These are phyloP conservation scores for Nemopilema nomurai DNA, from an alignment of 30 jellyfish, hydroid and myxozoan genomes.

Conservation along the genomic window DNA sequence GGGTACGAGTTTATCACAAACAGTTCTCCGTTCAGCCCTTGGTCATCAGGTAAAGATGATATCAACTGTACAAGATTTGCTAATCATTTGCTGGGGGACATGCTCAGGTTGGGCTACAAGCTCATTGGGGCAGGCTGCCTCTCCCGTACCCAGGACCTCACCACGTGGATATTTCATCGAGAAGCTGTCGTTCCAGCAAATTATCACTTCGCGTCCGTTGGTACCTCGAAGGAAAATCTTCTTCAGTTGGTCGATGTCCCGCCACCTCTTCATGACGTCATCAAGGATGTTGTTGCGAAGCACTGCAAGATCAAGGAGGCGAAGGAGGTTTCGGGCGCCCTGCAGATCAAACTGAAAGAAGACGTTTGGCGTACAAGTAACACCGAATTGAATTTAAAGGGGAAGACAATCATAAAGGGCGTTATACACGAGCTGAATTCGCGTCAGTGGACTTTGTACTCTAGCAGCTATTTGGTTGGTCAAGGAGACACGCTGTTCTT, in stretches of 20 bases:
- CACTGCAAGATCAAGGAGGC: constrained; percentile 19
- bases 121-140: constrained; percentile 54
- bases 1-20: constrained; percentile 42
- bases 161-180: constrained; percentile 69
- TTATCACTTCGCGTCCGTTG: constrained; percentile 48
- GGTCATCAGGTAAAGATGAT: constrained; percentile 30
- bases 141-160: constrained; percentile 52
- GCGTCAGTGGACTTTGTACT: constrained; percentile 37
- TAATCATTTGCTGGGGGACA: constrained; percentile 33
- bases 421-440: constrained; percentile 3
- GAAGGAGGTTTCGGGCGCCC: background rate
- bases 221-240: constrained; percentile 40
- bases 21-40: constrained; percentile 33
- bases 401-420: constrained; percentile 16
- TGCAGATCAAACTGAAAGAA: constrained; percentile 58
- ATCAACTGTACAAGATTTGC: constrained; percentile 28
- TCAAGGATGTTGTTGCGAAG: constrained; percentile 37
- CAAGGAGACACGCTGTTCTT: constrained; percentile 28
- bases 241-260: constrained; percentile 54
- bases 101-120: constrained; percentile 46
- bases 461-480: constrained; percentile 39
- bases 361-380: constrained; percentile 54
- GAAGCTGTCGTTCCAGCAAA: constrained; percentile 44
- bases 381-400: background rate
- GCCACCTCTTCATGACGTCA: constrained; percentile 5